Conservation (phyloP, 1,140 invertebrate species). For the Polypedilum pembai region DNA sequence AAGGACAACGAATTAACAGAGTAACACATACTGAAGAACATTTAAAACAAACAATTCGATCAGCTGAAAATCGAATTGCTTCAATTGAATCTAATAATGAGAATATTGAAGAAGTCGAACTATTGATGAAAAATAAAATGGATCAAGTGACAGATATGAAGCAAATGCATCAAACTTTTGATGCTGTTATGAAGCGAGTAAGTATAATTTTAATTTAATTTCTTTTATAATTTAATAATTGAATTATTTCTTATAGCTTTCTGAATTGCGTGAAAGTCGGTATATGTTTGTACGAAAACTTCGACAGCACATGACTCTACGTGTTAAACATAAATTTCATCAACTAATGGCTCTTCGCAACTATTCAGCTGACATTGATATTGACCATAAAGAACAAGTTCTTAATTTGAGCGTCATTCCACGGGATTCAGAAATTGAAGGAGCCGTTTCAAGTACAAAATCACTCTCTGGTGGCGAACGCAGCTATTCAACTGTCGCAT, state of each 20-base stretch:
- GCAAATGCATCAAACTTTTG: not conserved
- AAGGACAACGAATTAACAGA: conserved; percentile 34
- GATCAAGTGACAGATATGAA: not conserved
- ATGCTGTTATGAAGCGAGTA: conserved; percentile 30
- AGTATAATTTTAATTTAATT: conserved; percentile 9
- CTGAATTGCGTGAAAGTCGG: conserved; percentile 29
- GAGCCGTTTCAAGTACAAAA: conserved; percentile 46
- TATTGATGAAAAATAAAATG: not conserved
- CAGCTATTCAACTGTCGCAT: conserved; percentile 89
- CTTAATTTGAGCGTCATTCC: conserved; percentile 55
- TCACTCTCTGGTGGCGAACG: conserved; percentile 90
- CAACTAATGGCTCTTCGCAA: conserved; percentile 33
- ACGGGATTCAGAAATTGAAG: conserved; percentile 41
- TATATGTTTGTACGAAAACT: conserved; percentile 31
- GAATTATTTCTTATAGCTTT: conserved; percentile 25
- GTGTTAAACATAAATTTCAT: conserved; percentile 32
- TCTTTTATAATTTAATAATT: not conserved
- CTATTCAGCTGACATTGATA: conserved; percentile 52
- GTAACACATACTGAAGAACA: conserved; percentile 33
- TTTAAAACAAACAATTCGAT: conserved; percentile 32
- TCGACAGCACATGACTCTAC: conserved; percentile 32
- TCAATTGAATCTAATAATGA: conserved; percentile 30
- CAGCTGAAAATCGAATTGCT: conserved; percentile 35
- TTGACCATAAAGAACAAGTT: conserved; percentile 51
- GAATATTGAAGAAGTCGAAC: conserved; percentile 30